Conservation (phyloP, 2,888 invertebrate species). For the Thymelicus sylvestris region DNA sequence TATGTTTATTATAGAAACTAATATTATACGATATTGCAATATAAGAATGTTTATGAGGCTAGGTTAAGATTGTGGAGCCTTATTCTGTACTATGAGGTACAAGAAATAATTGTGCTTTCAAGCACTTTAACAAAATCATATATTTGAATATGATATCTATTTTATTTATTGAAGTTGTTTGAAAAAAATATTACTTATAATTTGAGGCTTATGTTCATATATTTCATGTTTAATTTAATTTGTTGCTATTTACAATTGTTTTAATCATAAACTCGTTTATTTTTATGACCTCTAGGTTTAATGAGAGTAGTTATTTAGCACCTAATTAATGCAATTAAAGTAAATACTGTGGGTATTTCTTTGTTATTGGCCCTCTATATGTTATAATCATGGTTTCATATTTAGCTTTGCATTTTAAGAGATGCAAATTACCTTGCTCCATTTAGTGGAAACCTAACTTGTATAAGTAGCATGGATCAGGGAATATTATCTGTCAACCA, state of each 20-base stretch:
- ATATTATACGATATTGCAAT: conserved; percentile 35
- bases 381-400: neutral
- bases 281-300: conserved; percentile 38
- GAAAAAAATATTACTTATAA: conserved; percentile 62
- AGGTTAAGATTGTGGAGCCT: conserved; percentile 38
- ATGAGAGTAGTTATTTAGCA: conserved; percentile 26
- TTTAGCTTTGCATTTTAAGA: neutral
- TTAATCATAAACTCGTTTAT: conserved; percentile 46
- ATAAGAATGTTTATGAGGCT: conserved; percentile 38
- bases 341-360: conserved; percentile 32
- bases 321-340: conserved; percentile 29
- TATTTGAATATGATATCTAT: conserved; percentile 54
- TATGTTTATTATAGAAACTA: conserved; percentile 17
- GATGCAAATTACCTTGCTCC: too few relatives aligned
- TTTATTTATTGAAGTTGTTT: conserved; percentile 67
- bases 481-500: too few relatives aligned
- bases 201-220: conserved; percentile 64
- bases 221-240: conserved; percentile 58
- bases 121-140: conserved; percentile 2
- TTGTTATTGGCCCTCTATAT: conserved; percentile 18
- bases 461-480: too few relatives aligned
- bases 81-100: conserved; percentile 11
- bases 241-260: conserved; percentile 82
- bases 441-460: neutral
- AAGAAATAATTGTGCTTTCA: conserved; percentile 17